Evolutionary conservation across 2,888 invertebrate species (phyloP).

Genomic region (Thymelicus acteon): DNA sequence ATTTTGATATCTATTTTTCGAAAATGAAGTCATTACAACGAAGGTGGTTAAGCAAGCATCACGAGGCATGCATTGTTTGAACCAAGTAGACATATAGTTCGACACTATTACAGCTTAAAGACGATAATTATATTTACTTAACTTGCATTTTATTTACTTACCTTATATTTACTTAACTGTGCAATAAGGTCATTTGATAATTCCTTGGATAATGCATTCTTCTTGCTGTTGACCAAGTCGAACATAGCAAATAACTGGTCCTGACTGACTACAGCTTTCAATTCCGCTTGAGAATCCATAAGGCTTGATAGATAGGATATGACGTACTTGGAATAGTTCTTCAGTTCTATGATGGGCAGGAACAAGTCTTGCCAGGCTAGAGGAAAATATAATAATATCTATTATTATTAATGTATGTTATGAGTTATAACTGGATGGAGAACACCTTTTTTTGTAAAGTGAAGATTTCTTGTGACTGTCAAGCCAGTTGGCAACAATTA

Average conservation of each 20-base stretch:
- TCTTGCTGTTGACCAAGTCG: conserved; percentile 84
- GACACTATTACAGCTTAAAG: too few species aligned
- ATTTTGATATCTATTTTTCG: too few species aligned
- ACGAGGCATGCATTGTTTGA: too few species aligned
- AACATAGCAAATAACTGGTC: conserved; percentile 86
- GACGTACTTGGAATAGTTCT: conserved; percentile 88
- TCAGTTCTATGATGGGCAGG: conserved; percentile 89
- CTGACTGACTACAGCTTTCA: conserved; percentile 67
- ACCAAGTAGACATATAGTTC: too few species aligned
- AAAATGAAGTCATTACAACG: too few species aligned
- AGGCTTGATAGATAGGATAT: conserved; percentile 85
- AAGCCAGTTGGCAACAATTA: too few species aligned
- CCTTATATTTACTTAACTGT: conserved; percentile 84
- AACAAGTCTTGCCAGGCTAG: conserved; percentile 91
- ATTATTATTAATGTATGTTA: too few species aligned
- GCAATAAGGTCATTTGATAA: conserved; percentile 81
- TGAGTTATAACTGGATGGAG: too few species aligned
- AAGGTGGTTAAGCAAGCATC: too few species aligned
- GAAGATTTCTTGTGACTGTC: too few species aligned
- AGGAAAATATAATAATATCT: conserved; percentile 47
- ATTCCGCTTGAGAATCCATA: conserved; percentile 68
- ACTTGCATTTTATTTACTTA: conserved; percentile 50
- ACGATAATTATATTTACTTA: too few species aligned
- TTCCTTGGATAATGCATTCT: conserved; percentile 82
- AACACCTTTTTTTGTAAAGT: too few species aligned